Evolutionary conservation across 1,140 invertebrate species (phyloP), one percentile per base, ranked within the genome.

Genomic region (Calosoma granatense): DNA sequence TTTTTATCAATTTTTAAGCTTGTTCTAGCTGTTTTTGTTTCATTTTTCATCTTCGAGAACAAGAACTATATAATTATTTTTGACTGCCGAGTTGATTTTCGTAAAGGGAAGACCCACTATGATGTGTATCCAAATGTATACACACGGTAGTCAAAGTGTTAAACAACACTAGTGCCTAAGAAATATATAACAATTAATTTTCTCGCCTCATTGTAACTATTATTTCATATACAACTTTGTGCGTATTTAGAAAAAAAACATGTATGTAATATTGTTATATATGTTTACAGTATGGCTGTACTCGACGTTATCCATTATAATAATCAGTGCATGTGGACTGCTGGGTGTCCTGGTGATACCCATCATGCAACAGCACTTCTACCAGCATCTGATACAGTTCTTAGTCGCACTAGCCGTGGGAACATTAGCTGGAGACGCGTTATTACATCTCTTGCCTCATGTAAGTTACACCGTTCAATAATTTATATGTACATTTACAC

Each of bases 381-480:
- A 95, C 69, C 86, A 94, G 64, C 87, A 92, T 61, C 73, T 96
- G 30, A 76, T 96, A 56, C 92, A 95, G 70, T 94, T 94, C 72
- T 75, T 96, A 56, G 90, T 97, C 2, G 91, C 92, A 0, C 74
- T 97, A 55, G 94, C 94, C 22, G 87, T 97, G 23, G 93, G 70
- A 15, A 92, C 92, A 2, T 75, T 97, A 52, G 86, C 88, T 39
- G 92, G 92, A 2, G 93, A 96, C 78, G 93, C 93, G 1, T 74
- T 97, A 21, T 78, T 97, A 57, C 94, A 97, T 80, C 79, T 97
- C 15, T 77, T 97, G 66, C 94, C 94, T 52, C 93, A 96, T 75
- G 92, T 87, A 61, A 86, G 78, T 73, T 56, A 56, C 54, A 47
- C 39, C n/a, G n/a, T n/a, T n/a, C n/a, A n/a, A n/a, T n/a, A n/a